A percentile compares a stretch with the other conserved stretches of the same genome.
Conservation (phyloP, 2,888 invertebrate species). For the Anoncus sp. region DNA sequence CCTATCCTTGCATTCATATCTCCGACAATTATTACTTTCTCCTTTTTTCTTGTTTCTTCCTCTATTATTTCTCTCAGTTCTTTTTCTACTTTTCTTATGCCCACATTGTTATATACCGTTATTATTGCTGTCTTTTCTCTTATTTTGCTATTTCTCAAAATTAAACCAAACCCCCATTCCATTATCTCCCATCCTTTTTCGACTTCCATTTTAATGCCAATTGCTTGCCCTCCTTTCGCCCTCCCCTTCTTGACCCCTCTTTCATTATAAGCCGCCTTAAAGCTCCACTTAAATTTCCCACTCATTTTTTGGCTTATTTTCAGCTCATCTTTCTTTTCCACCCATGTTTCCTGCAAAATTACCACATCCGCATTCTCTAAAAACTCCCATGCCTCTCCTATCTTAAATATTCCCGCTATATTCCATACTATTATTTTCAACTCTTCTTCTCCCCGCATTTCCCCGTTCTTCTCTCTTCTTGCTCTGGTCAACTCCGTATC, state of each 20-base stretch:
- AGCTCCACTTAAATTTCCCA: not conserved
- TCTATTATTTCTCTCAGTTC: not conserved
- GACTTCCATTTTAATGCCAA: too few species aligned
- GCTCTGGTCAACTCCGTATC: not conserved
- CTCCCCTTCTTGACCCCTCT: not conserved
- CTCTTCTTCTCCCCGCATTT: not conserved
- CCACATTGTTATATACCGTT: slow-evolving; percentile 1
- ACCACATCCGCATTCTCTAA: not conserved
- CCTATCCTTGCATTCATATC: too few species aligned
- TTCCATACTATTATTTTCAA: slow-evolving; percentile 3
- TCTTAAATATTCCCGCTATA: not conserved
- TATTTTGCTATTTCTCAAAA: not conserved
- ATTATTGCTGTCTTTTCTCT: not conserved
- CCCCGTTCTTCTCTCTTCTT: not conserved
- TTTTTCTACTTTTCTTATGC: not conserved
- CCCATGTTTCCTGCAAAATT: too few species aligned
- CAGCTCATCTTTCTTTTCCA: too few species aligned
- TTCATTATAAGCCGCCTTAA: not conserved
- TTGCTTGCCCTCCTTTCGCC: not conserved
- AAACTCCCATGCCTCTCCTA: not conserved
- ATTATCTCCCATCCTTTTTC: not conserved
- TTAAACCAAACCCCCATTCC: not conserved
- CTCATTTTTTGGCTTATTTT: too few species aligned
- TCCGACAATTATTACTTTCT: not conserved
- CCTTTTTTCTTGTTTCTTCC: slow-evolving; percentile 1